These are phyloP conservation scores for Leptarthrus brevirostris DNA, from an alignment of 2,888 invertebrate genomes.

Conservation along the genomic window DNA sequence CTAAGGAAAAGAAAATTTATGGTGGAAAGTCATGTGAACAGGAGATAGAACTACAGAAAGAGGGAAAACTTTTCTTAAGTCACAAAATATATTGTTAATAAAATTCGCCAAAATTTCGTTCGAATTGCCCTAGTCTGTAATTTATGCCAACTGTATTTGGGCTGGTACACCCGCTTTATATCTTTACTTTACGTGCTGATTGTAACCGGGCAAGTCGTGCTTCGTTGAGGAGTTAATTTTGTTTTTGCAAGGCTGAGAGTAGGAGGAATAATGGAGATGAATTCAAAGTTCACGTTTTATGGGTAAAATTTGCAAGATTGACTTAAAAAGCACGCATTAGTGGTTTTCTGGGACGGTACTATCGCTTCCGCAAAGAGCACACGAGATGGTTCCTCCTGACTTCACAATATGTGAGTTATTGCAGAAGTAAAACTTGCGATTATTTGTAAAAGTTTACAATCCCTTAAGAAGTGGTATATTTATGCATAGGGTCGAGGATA, in stretches of 20 bases:
- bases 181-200: neutral
- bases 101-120: slow-evolving; percentile 27
- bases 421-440: slow-evolving; percentile 25
- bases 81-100: slow-evolving; percentile 31
- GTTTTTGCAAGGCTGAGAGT: neutral
- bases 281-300: slow-evolving; percentile 34
- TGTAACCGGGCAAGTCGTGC: neutral
- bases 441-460: slow-evolving; percentile 40
- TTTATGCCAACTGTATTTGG: slow-evolving; percentile 18
- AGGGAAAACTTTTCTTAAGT: slow-evolving; percentile 2
- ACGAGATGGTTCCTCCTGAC: neutral
- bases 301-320: slow-evolving; percentile 1
- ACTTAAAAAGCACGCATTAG: neutral
- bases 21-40: slow-evolving; percentile 11
- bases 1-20: slow-evolving; percentile 3
- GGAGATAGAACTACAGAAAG: neutral
- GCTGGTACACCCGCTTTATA: neutral
- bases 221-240: slow-evolving; percentile 17
- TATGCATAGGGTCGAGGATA: slow-evolving; percentile 12
- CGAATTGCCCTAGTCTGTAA: slow-evolving; percentile 4
- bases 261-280: slow-evolving; percentile 24
- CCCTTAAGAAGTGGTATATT: slow-evolving; percentile 18
- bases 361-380: neutral
- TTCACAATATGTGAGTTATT: slow-evolving; percentile 14
- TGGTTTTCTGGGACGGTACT: neutral